Conservation (phyloP, 2,797 vertebrate species). For the Thamnophis elegans region DNA sequence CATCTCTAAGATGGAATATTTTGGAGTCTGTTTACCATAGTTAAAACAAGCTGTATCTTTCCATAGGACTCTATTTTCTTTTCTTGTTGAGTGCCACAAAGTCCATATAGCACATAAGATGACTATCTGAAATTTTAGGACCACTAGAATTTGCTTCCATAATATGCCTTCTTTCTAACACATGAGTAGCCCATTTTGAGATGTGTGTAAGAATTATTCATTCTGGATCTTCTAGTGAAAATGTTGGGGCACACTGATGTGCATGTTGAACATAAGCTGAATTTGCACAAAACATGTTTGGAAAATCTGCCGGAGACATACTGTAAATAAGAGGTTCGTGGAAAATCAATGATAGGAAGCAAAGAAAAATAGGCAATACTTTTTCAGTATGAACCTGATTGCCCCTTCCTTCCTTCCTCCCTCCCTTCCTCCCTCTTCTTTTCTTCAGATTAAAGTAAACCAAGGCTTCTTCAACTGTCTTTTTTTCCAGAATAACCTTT, state of each 20-base stretch:
- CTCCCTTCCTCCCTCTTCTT: neutral
- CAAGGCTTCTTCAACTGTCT: conserved; percentile 44
- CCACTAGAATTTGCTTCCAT: neutral
- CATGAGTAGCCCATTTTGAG: neutral
- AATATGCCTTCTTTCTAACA: neutral
- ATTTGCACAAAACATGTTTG: neutral
- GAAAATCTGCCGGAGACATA: neutral
- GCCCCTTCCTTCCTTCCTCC: neutral
- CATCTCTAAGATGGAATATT: neutral
- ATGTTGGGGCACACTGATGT: neutral
- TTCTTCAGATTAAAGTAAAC: conserved; percentile 54
- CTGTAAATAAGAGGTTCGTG: neutral
- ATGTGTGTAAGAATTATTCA: neutral
- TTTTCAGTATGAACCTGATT: conserved; percentile 20
- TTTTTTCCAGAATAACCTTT: conserved; percentile 67
- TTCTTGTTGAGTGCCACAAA: neutral
- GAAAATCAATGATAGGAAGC: neutral
- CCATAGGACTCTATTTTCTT: neutral
- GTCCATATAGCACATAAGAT: neutral
- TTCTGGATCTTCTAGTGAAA: neutral
- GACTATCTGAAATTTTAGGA: neutral
- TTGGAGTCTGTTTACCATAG: neutral
- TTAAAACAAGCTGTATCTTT: neutral
- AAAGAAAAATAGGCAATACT: neutral
- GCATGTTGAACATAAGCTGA: neutral